Conservation (phyloP, 2,888 invertebrate genomes). For the Acleris emargana region DNA sequence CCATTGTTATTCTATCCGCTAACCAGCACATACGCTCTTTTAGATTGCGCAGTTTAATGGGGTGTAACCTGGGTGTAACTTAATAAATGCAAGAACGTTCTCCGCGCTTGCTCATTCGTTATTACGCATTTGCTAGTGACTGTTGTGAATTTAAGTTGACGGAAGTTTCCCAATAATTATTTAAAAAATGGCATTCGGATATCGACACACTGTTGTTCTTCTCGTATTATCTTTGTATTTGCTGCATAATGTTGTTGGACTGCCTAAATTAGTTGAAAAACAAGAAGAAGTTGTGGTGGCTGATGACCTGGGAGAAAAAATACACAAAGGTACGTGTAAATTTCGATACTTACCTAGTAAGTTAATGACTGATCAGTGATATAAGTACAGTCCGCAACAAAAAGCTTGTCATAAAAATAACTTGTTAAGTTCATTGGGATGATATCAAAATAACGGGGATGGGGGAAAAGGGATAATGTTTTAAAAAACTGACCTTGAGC, state of each 20-base stretch:
- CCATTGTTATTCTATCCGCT: slow-evolving; percentile 12
- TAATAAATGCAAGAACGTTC: slow-evolving; percentile 19
- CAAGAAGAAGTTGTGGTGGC: slow-evolving; percentile 39
- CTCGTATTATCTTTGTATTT: slow-evolving; percentile 43
- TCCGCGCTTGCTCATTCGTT: slow-evolving; percentile 11
- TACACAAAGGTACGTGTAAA: too few species aligned
- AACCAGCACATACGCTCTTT: slow-evolving; percentile 13
- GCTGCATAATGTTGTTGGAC: slow-evolving; percentile 43
- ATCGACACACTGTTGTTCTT: slow-evolving; percentile 39
- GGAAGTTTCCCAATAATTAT: not conserved
- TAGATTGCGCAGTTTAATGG: not conserved
- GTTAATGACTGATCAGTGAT: too few species aligned
- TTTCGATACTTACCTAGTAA: too few species aligned
- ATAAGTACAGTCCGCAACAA: too few species aligned
- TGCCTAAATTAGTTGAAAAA: slow-evolving; percentile 48
- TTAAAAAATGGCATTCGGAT: slow-evolving; percentile 35
- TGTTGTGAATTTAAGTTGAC: not conserved
- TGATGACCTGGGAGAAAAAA: not conserved
- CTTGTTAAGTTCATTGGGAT: too few species aligned
- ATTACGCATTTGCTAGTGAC: slow-evolving; percentile 4
- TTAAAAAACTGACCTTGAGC: too few species aligned
- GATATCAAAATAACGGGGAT: too few species aligned
- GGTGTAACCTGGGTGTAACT: slow-evolving; percentile 1
- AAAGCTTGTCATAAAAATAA: too few species aligned
- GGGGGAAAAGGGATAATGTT: too few species aligned